These are phyloP conservation scores for Saccopteryx leptura DNA, from an alignment of 2,113 vertebrate species.

Conservation along the genomic window DNA sequence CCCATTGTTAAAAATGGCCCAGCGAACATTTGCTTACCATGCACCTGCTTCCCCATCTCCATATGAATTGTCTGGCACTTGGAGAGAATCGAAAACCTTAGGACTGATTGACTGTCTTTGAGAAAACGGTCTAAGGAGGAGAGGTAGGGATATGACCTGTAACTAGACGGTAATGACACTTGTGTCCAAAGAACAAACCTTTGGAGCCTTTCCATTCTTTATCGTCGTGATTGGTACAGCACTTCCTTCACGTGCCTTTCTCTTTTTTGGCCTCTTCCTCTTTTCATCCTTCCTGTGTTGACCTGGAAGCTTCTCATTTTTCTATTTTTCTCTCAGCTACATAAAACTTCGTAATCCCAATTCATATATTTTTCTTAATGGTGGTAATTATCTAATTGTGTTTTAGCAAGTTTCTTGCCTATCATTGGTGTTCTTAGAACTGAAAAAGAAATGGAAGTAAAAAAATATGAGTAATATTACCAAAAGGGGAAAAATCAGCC, in stretches of 20 bases:
- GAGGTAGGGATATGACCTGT: not conserved
- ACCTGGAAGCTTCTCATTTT: not conserved
- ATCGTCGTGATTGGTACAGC: not conserved
- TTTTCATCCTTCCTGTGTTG: not conserved
- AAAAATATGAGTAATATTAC: not conserved
- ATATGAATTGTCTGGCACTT: not conserved
- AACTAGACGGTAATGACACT: not conserved
- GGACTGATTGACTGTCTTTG: too few relatives aligned
- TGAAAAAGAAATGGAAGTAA: not conserved
- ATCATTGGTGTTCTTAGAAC: constrained; percentile 13
- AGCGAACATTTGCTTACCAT: not conserved
- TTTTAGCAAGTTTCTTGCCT: constrained; percentile 14
- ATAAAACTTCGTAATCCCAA: not conserved
- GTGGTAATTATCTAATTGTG: constrained; percentile 51
- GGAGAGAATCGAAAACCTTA: not conserved
- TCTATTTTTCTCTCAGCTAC: not conserved
- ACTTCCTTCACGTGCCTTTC: not conserved
- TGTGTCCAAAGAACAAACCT: not conserved
- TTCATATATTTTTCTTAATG: constrained; percentile 41
- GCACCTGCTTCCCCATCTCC: not conserved
- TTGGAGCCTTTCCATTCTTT: not conserved
- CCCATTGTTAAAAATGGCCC: not conserved
- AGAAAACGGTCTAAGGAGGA: not conserved
- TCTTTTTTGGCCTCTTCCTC: not conserved
- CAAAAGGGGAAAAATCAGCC: constrained; percentile 57